Percentiles rank a stretch among this genome's conserved stretches.
These are phyloP conservation scores for Hippocampus mohnikei DNA, from an alignment of 2,113 vertebrate species.

Conservation along the genomic window DNA sequence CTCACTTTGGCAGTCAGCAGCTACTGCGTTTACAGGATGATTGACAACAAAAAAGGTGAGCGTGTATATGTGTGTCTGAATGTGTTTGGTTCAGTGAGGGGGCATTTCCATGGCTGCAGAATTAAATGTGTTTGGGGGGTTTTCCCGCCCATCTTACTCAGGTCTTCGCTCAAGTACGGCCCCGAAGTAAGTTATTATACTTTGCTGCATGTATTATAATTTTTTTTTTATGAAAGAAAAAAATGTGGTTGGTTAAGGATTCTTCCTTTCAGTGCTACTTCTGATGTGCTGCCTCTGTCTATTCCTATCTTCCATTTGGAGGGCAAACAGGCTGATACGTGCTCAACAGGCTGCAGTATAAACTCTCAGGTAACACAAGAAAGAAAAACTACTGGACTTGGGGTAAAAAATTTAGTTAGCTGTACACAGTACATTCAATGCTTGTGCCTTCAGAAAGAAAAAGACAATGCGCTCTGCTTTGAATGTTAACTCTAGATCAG, in stretches of 20 bases:
- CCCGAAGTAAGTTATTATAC: conserved; percentile 41
- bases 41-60: conserved; percentile 35
- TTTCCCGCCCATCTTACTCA: conserved; percentile 18
- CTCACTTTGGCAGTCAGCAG: conserved; percentile 39
- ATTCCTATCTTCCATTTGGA: not conserved
- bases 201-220: not conserved
- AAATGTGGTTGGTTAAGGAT: not conserved
- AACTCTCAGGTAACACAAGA: conserved; percentile 1
- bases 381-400: not conserved
- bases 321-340: not conserved
- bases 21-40: conserved; percentile 32
- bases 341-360: not conserved
- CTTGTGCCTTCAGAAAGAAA: not conserved
- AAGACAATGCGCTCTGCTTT: not conserved
- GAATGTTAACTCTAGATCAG: not conserved
- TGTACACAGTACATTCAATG: not conserved
- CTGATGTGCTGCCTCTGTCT: conserved; percentile 19
- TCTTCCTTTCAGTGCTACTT: conserved; percentile 15
- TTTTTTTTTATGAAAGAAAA: not conserved
- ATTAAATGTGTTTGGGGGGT: not conserved
- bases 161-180: not conserved
- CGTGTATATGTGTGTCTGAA: not conserved
- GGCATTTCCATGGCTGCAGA: not conserved
- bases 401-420: not conserved
- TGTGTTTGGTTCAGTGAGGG: conserved; percentile 9